Evolutionary conservation across 2,888 invertebrate genomes (phyloP).

Genomic region (Cecidostiba fungosa): DNA sequence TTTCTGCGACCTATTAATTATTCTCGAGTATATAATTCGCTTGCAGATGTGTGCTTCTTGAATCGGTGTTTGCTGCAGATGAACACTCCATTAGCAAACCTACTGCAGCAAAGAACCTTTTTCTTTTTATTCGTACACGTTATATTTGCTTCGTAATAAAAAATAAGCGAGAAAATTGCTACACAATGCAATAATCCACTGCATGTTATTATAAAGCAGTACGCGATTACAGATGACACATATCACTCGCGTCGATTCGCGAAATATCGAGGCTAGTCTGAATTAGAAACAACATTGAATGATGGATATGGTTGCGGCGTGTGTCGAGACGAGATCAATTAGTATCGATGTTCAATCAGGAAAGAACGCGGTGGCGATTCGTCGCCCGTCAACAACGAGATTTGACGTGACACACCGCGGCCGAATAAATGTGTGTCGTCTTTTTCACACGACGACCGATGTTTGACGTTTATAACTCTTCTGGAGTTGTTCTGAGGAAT

Average conservation of each 20-base stretch:
- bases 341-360: conserved; percentile 40
- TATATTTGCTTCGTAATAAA: too few species aligned
- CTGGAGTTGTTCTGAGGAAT: neutral
- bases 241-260: conserved; percentile 4
- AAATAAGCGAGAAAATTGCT: too few species aligned
- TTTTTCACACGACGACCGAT: neutral
- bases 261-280: neutral
- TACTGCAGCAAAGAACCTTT: too few species aligned
- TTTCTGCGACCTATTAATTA: conserved; percentile 48
- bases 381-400: conserved; percentile 11
- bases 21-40: conserved; percentile 32
- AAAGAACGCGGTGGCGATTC: conserved; percentile 1
- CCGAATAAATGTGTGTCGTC: neutral
- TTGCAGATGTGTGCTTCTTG: neutral
- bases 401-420: neutral
- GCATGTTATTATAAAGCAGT: too few species aligned
- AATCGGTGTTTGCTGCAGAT: neutral
- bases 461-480: conserved; percentile 62
- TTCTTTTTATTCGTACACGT: too few species aligned
- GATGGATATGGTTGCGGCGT: neutral
- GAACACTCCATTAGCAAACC: too few species aligned
- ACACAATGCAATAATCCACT: too few species aligned
- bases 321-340: conserved; percentile 32
- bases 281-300: conserved; percentile 37
- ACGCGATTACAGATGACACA: conserved; percentile 36